phyloP scores from a whole-genome alignment of 2,888 invertebrate genomes.

The Diarsia brunnea region DNA sequence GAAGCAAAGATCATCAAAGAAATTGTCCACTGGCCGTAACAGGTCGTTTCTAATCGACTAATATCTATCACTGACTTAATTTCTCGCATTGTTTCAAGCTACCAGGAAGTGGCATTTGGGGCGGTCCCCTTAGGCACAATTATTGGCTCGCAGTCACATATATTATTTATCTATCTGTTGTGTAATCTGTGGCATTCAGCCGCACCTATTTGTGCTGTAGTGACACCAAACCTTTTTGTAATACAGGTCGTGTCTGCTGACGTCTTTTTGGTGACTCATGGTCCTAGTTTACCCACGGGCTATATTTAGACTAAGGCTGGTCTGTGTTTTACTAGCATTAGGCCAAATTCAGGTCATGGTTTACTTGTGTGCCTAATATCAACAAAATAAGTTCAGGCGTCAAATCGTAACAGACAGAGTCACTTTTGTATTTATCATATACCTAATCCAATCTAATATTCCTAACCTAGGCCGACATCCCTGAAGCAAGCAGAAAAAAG shows the following conservation, averaged over 20 bases:
- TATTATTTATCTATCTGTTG: slow-evolving; percentile 33
- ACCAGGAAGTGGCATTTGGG: slow-evolving; percentile 30
- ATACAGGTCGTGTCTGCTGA: slow-evolving; percentile 12
- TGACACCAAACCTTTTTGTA: slow-evolving; percentile 14
- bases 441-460: not conserved
- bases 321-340: not conserved
- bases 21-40: slow-evolving; percentile 38
- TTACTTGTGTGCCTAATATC: not conserved
- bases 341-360: not conserved
- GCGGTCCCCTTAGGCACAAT: slow-evolving; percentile 25
- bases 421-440: not conserved
- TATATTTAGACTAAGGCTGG: not conserved
- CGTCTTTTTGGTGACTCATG: slow-evolving; percentile 18
- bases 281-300: not conserved
- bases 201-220: slow-evolving; percentile 34
- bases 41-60: slow-evolving; percentile 45
- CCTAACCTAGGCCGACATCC: no score
- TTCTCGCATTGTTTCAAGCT: slow-evolving; percentile 23
- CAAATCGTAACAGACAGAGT: not conserved
- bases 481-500: no score
- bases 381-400: not conserved
- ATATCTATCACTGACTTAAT: slow-evolving; percentile 18
- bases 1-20: slow-evolving; percentile 37
- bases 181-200: slow-evolving; percentile 34
- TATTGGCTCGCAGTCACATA: not conserved